Base-by-base conservation (phyloP, 1,140 invertebrate genomes). In the Tetranychus urticae region DNA sequence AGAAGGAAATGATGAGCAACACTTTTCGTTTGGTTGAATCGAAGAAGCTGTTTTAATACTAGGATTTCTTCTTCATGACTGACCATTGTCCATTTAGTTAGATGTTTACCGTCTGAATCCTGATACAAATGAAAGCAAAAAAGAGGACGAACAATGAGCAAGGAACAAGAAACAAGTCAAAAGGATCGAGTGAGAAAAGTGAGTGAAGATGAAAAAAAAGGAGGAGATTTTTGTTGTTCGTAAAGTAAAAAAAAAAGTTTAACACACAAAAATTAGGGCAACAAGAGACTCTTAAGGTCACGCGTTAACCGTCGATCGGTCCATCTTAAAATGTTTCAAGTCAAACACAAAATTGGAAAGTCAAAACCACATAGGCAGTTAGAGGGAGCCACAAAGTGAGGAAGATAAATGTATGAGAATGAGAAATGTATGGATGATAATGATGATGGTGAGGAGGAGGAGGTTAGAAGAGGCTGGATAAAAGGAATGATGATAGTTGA, bases 11-110 rank as follows among this genome's bases (percentile, higher is more conserved):
- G 39, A n/a, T 59, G 58, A n/a, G 46, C 39, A 31, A 59, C 14
- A 13, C 12, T 59, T n/a, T 33, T 35, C 8, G 46, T 59, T 46
- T 59, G 31, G 6, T 81, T 82, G 72, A 87, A 88, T 66, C 84
- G 77, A 59, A 88, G 78, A 75, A 88, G 88, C 76, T 88, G 85
- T 73, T 87, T 84, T 56, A 88, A 75, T 58, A 88, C 83, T 67
- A 87, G 76, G 67, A 83, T 81, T 72, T 88, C 86, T 75, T 88
- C 85, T 71, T 87, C 85, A 69, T 82, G 78, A 66, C 80, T 83
- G 68, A 83, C 82, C 70, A 87, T 81, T 65, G 79, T 81, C 85
- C 85, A 88, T 52, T 34, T 14, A 57, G 31, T n/a, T 36, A 57
- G 35, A 31, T 14, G 56, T n/a, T 57, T 45, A 34, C 39, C 39